Evolutionary conservation across 2,888 invertebrate species (phyloP).

Genomic region (Phanerotoma sp.): DNA sequence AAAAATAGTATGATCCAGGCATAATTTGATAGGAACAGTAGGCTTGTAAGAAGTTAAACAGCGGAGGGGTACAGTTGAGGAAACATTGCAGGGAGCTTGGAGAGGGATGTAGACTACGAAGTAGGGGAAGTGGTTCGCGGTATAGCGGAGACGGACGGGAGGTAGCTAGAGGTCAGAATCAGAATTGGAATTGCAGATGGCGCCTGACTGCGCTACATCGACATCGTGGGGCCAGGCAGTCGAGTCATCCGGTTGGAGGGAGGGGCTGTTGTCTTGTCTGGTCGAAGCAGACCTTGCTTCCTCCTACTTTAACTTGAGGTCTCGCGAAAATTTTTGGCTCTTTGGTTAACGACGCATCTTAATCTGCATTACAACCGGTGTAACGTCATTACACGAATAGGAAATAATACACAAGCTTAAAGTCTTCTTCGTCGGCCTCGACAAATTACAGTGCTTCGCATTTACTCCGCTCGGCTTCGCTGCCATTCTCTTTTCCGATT

Average conservation of each 20-base stretch:
- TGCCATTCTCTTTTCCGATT: slow-evolving; percentile 8
- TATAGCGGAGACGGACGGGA: slow-evolving; percentile 32
- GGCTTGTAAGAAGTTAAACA: neutral
- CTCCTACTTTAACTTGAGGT: neutral
- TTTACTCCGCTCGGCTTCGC: slow-evolving; percentile 33
- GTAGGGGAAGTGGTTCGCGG: slow-evolving; percentile 34
- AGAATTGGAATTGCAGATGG: slow-evolving; percentile 51
- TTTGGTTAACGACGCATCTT: no score
- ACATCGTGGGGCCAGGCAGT: slow-evolving; percentile 37
- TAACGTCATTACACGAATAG: slow-evolving; percentile 20
- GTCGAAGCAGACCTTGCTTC: slow-evolving; percentile 12
- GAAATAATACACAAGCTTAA: slow-evolving; percentile 25
- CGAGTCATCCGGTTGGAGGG: slow-evolving; percentile 40
- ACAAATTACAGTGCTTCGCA: slow-evolving; percentile 25
- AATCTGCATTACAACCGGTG: neutral
- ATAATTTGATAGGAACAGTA: neutral
- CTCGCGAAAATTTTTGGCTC: neutral
- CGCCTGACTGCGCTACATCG: slow-evolving; percentile 45
- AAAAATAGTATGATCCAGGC: neutral
- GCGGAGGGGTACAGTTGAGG: slow-evolving; percentile 22
- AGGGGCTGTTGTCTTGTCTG: slow-evolving; percentile 35
- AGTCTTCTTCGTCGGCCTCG: slow-evolving; percentile 17
- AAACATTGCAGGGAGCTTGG: slow-evolving; percentile 26
- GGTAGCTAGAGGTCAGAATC: slow-evolving; percentile 40
- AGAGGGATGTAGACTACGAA: slow-evolving; percentile 32